Evolutionary conservation across 1,140 invertebrate genomes (phyloP).

Genomic region (Trachelipus rathkii): DNA sequence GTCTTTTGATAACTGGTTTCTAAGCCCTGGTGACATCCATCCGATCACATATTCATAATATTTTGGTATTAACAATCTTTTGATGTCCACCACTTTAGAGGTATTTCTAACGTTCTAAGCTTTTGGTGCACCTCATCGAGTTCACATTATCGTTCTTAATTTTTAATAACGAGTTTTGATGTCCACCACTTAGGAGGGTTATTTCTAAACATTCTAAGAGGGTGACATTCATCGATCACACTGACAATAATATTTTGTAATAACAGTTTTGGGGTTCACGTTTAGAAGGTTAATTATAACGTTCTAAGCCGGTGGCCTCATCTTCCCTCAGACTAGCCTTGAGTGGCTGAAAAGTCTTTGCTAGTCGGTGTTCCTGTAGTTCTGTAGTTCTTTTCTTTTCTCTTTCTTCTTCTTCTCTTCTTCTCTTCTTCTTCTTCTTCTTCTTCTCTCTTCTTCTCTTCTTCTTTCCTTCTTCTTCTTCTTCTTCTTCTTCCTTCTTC

Average conservation of each 20-base stretch:
- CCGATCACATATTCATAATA: background rate
- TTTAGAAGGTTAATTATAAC: too few species aligned
- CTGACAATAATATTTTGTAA: too few species aligned
- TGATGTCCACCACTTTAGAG: background rate
- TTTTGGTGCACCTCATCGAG: too few species aligned
- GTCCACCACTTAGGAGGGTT: too few species aligned
- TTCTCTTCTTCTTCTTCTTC: background rate
- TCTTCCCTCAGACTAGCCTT: too few species aligned
- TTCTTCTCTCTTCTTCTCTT: background rate
- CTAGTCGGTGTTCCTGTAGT: background rate
- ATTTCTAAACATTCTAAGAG: too few species aligned
- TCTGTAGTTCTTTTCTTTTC: too few species aligned
- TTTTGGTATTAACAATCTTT: background rate
- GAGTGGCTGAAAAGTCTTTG: background rate
- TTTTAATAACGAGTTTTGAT: too few species aligned
- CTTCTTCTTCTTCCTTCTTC: background rate
- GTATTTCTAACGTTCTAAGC: background rate
- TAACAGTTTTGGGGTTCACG: too few species aligned
- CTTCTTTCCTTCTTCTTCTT: background rate
- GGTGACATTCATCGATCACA: too few species aligned
- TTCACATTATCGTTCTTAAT: too few species aligned
- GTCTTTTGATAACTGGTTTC: background rate
- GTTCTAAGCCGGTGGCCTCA: too few species aligned
- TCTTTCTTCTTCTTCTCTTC: background rate
- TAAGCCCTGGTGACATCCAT: background rate